A percentile compares a stretch with the other conserved stretches of the same genome.
Conservation (phyloP, 2,888 invertebrate genomes). For the Apoda limacodes region DNA sequence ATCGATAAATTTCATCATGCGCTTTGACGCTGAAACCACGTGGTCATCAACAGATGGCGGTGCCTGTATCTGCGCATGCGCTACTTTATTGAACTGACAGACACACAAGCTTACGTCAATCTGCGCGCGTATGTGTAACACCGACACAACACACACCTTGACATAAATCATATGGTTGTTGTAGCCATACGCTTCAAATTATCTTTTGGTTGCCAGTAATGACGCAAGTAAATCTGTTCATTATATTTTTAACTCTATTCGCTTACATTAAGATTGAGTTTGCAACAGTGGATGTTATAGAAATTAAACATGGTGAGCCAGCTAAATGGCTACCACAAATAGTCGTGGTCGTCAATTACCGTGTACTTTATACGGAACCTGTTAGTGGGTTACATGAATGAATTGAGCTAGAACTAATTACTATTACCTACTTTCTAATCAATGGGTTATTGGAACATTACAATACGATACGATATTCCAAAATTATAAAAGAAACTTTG, state of each 20-base stretch:
- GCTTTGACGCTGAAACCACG: slow-evolving; percentile 34
- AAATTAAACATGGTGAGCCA: slow-evolving; percentile 41
- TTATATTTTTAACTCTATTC: slow-evolving; percentile 25
- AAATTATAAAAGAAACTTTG: too few relatives aligned
- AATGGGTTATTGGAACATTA: too few relatives aligned
- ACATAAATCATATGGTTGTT: slow-evolving; percentile 61
- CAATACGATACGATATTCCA: too few relatives aligned
- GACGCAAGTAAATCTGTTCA: slow-evolving; percentile 35
- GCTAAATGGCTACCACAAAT: slow-evolving; percentile 44
- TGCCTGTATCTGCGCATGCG: slow-evolving; percentile 50
- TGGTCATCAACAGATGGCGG: slow-evolving; percentile 63
- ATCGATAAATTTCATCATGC: slow-evolving; percentile 55
- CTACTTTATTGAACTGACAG: slow-evolving; percentile 52
- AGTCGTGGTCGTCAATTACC: slow-evolving; percentile 55
- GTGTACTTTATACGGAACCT: slow-evolving; percentile 38
- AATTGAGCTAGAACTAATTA: too few relatives aligned
- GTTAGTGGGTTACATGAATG: too few relatives aligned
- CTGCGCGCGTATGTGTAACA: slow-evolving; percentile 13
- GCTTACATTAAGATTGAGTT: slow-evolving; percentile 17
- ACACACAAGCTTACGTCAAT: too few relatives aligned
- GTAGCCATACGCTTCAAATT: slow-evolving; percentile 60
- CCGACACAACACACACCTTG: slow-evolving; percentile 25
- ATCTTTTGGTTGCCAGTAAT: slow-evolving; percentile 50
- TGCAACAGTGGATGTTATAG: slow-evolving; percentile 16
- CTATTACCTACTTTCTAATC: too few relatives aligned